phyloP scores from a whole-genome alignment of 2,797 vertebrate genomes.

The Linurgus olivaceus region DNA sequence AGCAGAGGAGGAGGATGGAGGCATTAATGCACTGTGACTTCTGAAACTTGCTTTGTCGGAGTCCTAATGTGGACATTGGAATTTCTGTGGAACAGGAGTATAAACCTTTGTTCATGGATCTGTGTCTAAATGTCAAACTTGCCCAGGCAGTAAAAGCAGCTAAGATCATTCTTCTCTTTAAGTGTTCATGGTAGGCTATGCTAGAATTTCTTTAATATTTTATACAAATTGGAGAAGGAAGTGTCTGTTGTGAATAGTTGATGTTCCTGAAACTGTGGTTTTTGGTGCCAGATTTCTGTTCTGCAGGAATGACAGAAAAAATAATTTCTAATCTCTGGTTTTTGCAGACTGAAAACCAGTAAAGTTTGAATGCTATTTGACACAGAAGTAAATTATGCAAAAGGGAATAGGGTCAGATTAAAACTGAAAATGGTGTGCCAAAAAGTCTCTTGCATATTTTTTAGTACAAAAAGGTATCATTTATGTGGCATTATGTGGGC shows the following conservation, averaged over 20 bases:
- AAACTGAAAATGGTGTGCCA: neutral
- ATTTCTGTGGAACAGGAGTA: neutral
- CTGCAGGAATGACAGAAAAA: neutral
- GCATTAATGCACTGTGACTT: neutral
- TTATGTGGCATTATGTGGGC: neutral
- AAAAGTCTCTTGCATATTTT: neutral
- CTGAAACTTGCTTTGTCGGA: neutral
- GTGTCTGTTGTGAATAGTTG: neutral
- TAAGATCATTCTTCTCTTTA: neutral
- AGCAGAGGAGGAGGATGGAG: neutral
- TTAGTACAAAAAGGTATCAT: neutral
- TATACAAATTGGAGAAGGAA: neutral
- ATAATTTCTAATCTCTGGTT: neutral
- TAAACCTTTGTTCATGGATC: neutral
- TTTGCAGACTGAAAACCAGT: neutral
- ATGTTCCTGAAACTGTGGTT: neutral
- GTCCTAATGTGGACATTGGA: accelerated
- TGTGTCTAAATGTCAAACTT: neutral
- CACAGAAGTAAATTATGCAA: neutral
- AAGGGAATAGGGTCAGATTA: neutral
- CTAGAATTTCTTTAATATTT: neutral
- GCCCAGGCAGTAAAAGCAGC: neutral
- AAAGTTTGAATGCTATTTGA: neutral
- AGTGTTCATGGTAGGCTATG: neutral
- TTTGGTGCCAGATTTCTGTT: neutral